These are phyloP conservation scores for Ptilodon capucinus DNA, from an alignment of 2,888 invertebrate genomes.

Conservation along the genomic window DNA sequence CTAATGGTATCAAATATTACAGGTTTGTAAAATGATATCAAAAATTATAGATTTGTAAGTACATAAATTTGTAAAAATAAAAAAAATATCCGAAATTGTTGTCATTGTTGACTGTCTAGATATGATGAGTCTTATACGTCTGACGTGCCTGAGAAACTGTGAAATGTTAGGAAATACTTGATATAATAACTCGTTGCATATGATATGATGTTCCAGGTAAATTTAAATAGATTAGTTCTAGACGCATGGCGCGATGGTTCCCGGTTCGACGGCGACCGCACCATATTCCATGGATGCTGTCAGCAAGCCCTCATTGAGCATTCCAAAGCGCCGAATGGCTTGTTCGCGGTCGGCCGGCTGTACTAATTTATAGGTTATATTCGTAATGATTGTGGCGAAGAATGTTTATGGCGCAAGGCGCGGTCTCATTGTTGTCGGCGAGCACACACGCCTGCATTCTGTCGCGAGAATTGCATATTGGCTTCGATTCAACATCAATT, in stretches of 20 bases:
- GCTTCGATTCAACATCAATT: conserved; percentile 74
- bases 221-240: neutral
- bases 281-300: conserved; percentile 46
- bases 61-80: no score
- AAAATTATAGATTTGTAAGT: no score
- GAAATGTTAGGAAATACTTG: no score
- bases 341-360: conserved; percentile 66
- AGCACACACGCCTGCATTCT: conserved; percentile 69
- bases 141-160: no score
- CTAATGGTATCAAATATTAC: no score
- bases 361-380: conserved; percentile 79
- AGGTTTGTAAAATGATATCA: no score
- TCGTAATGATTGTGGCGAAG: conserved; percentile 76
- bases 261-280: conserved; percentile 33
- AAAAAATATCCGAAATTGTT: no score
- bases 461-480: conserved; percentile 59
- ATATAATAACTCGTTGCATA: neutral
- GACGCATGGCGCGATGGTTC: conserved; percentile 7
- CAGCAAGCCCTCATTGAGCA: conserved; percentile 57
- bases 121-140: no score
- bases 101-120: no score
- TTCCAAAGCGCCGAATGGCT: conserved; percentile 56
- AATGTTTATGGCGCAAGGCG: conserved; percentile 78
- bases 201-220: no score
- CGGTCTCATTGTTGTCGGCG: conserved; percentile 77